phyloP scores from a whole-genome alignment of 2,797 vertebrate species.

The Myripristis jacobus region DNA sequence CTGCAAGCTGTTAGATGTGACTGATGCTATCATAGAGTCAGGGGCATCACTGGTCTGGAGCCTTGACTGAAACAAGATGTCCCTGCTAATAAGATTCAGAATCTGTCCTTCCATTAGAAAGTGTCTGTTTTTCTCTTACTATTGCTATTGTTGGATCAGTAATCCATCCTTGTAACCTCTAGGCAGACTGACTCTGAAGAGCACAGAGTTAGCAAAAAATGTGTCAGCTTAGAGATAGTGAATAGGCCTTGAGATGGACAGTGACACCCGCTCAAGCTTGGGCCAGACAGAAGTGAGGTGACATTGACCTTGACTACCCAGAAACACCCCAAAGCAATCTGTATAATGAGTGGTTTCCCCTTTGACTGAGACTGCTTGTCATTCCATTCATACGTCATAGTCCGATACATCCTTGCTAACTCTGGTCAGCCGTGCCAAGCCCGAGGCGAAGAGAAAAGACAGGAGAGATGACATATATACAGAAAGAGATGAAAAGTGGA shows the following conservation, averaged over 20 bases:
- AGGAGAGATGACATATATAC: conserved; percentile 62
- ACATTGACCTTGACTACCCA: conserved; percentile 72
- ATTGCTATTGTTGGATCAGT: conserved; percentile 55
- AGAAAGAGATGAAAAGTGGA: conserved; percentile 41
- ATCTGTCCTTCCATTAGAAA: conserved; percentile 66
- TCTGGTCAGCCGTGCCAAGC: conserved; percentile 47
- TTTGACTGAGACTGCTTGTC: conserved; percentile 72
- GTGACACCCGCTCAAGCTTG: conserved; percentile 31
- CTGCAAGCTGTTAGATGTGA: conserved; percentile 68
- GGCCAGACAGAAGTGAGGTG: conserved; percentile 71
- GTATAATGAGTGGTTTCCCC: conserved; percentile 80
- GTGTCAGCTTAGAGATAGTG: conserved; percentile 41
- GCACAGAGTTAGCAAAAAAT: conserved; percentile 49
- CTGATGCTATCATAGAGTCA: conserved; percentile 68
- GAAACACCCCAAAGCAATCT: conserved; percentile 76
- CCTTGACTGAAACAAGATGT: conserved; percentile 74
- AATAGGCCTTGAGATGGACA: conserved; percentile 18
- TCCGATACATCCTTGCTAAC: conserved; percentile 65
- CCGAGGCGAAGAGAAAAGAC: conserved; percentile 52
- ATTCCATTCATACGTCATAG: conserved; percentile 62
- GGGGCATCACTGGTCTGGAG: conserved; percentile 41
- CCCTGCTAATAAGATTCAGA: conserved; percentile 73
- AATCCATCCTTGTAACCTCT: conserved; percentile 56
- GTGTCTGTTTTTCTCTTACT: conserved; percentile 63
- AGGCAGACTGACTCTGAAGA: conserved; percentile 48